Evolutionary conservation across 2,888 invertebrate genomes (phyloP), one percentile per base, ranked within the genome.

Genomic region (Parnassius orleans): DNA sequence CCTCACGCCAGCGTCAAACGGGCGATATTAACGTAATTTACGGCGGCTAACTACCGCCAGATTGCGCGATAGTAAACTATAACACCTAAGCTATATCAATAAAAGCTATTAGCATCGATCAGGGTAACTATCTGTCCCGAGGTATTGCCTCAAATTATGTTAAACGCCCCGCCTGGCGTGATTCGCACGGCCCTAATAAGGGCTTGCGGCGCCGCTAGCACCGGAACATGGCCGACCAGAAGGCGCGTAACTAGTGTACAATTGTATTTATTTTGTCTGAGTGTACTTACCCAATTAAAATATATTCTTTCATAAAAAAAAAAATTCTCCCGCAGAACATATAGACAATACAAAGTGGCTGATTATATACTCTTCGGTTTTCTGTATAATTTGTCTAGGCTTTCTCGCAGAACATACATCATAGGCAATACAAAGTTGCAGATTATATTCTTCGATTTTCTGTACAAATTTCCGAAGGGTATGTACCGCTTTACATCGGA

Each of bases 71-170:
- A 71, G 77, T 79, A 76, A 78, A 79, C 80, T 83, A 86, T 87
- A 86, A 83, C 79, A 78, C 77, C 80, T 83, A 81, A 80, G 71
- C 80, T 87, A 87, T 90, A 90, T 90, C 90, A 90, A 90, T 90
- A 90, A 90, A 90, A 80, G 83, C 83, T 78, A 89, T 90, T 89
- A 90, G 75, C 83, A 85, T 88, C 88, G 83, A 88, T 89, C 90
- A 87, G 78, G 67, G 77, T 86, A 83, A 86, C 82, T 85, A 85
- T 81, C 81, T 83, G 81, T 84, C 81, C 75, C 72, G 76, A 70
- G 73, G 77, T 80, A 84, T 87, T 84, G 79, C 77, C 75, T 78
- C 78, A 79, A 87, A 87, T 87, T 86, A 84, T 83, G 84, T 80
- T 88, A 89, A 88, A 84, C 83, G 81, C 74, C 69, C 72, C 67